These are phyloP conservation scores for Acanthurus lineatus DNA, from an alignment of 2,797 vertebrate species.

Conservation along the genomic window DNA sequence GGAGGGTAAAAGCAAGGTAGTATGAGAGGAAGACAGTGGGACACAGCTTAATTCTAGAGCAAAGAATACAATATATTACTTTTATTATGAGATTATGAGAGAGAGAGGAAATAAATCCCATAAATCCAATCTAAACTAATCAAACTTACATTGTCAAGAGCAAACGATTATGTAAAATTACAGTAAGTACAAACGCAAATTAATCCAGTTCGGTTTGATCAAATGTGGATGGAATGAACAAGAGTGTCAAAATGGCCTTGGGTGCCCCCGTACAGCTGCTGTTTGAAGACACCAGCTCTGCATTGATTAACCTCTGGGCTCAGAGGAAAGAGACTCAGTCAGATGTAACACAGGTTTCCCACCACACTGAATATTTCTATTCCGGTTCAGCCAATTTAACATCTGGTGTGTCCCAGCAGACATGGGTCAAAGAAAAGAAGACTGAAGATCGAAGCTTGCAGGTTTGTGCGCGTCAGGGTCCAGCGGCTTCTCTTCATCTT, in stretches of 20 bases:
- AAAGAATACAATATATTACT: constrained; percentile 37
- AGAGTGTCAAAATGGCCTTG: constrained; percentile 25
- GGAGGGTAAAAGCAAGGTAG: constrained; percentile 6
- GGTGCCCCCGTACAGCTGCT: constrained; percentile 33
- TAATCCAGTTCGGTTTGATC: constrained; percentile 41
- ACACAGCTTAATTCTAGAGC: constrained; percentile 21
- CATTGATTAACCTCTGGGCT: constrained; percentile 37
- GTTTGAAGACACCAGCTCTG: constrained; percentile 33
- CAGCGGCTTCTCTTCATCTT: constrained; percentile 42
- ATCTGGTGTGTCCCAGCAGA: constrained; percentile 18
- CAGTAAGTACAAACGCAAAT: constrained; percentile 12
- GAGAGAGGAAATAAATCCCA: constrained; percentile 40
- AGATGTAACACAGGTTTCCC: constrained; percentile 25
- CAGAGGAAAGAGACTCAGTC: constrained; percentile 32
- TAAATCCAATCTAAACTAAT: constrained; percentile 56
- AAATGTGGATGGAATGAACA: constrained; percentile 43
- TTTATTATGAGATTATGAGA: constrained; percentile 43
- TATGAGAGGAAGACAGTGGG: constrained; percentile 9
- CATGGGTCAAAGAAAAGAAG: constrained; percentile 51
- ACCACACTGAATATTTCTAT: constrained; percentile 44
- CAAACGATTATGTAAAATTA: constrained; percentile 14
- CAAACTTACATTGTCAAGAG: constrained; percentile 38
- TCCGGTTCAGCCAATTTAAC: constrained; percentile 60
- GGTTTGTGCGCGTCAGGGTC: constrained; percentile 35
- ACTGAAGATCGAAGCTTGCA: constrained; percentile 53